Base-by-base conservation (phyloP, 2,888 invertebrate species). In the Choreutis nemorana region DNA sequence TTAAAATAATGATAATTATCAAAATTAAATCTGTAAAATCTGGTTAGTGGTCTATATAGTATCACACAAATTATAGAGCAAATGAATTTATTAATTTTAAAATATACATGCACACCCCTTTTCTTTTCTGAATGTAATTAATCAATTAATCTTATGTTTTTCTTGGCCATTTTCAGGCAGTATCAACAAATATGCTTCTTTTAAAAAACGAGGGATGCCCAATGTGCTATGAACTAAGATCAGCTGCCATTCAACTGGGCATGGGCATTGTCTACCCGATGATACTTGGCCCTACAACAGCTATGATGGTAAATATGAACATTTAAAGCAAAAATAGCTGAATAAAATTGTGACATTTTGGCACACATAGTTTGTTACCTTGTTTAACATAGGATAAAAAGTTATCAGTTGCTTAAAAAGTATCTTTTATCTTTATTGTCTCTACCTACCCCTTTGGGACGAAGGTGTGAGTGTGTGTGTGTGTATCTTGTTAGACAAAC, bases 161-260 rank as follows among this genome's bases (percentile, higher is more conserved):
- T 31, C 24, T 12, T 25, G 4, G 5, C 27, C 23, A 12, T 30
- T 24, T 22, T 30, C 56, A 87, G 82, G 41, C 80, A 30, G 53
- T 90, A 25, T 63, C 85, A 41, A 72, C 75, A 1, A 61, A 81
- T 10, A 57, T 89, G 32, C 39, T 89, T 2, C 40, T 89, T 11
- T 68, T 83, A 51, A 81, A 67, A 33, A 48, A 72, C 16, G 60
- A 72, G 1, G 39, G 51, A 1, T 91, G 91, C 45, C 83, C 87
- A 0, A 45, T 87, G 3, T 91, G 91, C 49, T 45, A 83, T 13
- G 85, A 90, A 64, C 37, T 85, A 1, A 78, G 77, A 35, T 81
- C 88, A 14, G 71, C 81, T 2, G 55, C 64, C 0, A 41, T 85
- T 12, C 88, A 89, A 57, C 42, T 71, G 0, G 41, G 47, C 0